A percentile compares a stretch with the other conserved stretches of the same genome.
phyloP scores from a whole-genome alignment of 2,113 vertebrate species.

The Amia ocellicauda region DNA sequence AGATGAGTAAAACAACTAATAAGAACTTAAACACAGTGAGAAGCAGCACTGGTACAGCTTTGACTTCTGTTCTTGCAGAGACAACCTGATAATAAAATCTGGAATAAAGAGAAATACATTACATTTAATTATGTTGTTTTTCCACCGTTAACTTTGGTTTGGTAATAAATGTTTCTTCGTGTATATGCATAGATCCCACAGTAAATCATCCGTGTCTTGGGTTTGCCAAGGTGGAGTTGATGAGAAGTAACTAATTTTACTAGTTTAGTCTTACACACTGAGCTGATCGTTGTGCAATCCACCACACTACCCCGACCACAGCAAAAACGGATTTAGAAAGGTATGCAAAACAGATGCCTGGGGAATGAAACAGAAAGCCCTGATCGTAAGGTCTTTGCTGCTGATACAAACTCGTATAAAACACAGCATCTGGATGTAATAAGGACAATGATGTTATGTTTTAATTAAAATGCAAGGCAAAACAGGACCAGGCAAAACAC shows the following conservation, averaged over 20 bases:
- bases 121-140: not conserved
- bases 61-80: too few species aligned
- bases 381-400: not conserved
- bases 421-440: slow-evolving; percentile 7
- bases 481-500: too few species aligned
- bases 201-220: not conserved
- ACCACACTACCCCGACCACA: not conserved
- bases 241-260: too few species aligned
- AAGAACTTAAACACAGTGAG: too few species aligned
- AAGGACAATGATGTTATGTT: not conserved
- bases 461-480: too few species aligned
- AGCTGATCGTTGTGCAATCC: not conserved
- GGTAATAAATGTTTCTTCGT: not conserved
- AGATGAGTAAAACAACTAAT: too few species aligned
- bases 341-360: not conserved
- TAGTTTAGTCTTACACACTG: too few species aligned
- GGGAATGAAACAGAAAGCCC: not conserved
- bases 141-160: not conserved
- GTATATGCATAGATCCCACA: not conserved
- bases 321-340: not conserved
- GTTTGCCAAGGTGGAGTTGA: not conserved
- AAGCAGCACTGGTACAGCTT: too few species aligned
- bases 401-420: not conserved
- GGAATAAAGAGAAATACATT: too few species aligned
- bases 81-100: too few species aligned